Evolutionary conservation across 2,113 vertebrate species (phyloP), one percentile per base, ranked within the genome.

Genomic region (Lepisosteus osseus): DNA sequence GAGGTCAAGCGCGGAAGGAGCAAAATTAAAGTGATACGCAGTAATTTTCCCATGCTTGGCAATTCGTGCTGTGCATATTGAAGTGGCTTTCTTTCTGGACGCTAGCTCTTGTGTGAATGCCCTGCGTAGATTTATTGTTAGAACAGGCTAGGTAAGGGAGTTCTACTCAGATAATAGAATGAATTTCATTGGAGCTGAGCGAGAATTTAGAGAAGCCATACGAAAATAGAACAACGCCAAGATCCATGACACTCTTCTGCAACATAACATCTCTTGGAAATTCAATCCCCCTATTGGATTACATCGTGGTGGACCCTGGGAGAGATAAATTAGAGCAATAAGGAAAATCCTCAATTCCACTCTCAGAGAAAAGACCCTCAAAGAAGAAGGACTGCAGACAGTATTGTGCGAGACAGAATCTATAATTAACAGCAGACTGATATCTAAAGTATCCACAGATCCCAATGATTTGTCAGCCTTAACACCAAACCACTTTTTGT

Each of bases 1-100:
- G 65, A 67, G 17, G 65, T 67, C 3, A 67, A 67, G 47, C 13
- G 65, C 13, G 65, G 65, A 45, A 42, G 7, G 11, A 15, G 14
- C 43, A 8, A 0, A 7, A 29, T 67, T 67, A 4, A 3, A 67
- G 45, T 2, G 41, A 15, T 2, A 67, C 45, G 65, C 4, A 2
- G 65, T 67, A 9, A 67, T 67, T 47, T 67, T 67, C 15, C 45
- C 65, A 47, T 4, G 65, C 17, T 54, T 1, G 14, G 5, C 65
- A 13, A 67, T 11, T 14, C 43, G 65, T n/a, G 65, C 42, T n/a
- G 43, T 67, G 6, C 65, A 67, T 47, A 4, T 67, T 11, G 17
- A 5, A 12, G 43, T 47, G 3, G 42, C 65, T 64, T 17, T 2
- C 17, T 64, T 17, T 6, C 47, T 51, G 9, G 47, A 51, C 2